These are phyloP conservation scores for Hirtodrosophila alboralis DNA, from an alignment of 2,888 invertebrate species.

Conservation along the genomic window DNA sequence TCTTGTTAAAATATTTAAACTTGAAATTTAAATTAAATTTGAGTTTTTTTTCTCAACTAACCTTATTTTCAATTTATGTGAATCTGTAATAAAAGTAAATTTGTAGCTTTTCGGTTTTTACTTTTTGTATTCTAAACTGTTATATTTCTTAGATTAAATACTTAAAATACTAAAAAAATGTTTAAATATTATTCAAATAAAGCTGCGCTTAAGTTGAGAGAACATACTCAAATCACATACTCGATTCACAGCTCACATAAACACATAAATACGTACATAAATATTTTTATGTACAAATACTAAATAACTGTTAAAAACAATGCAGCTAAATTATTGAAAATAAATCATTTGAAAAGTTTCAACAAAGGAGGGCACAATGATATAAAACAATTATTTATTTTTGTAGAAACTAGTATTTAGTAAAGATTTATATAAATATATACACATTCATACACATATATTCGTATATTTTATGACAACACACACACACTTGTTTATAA, in stretches of 20 bases:
- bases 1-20: conserved; percentile 1
- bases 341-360: conserved; percentile 4
- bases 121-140: conserved; percentile 5
- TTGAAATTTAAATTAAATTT: background rate
- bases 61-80: background rate
- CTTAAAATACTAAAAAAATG: conserved; percentile 10
- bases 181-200: conserved; percentile 20
- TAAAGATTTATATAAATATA: conserved; percentile 9
- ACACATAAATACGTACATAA: background rate
- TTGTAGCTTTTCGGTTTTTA: background rate
- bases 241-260: conserved; percentile 14
- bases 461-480: conserved; percentile 12
- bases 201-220: conserved; percentile 56
- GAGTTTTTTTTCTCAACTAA: too few relatives aligned
- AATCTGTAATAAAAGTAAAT: background rate
- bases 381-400: background rate
- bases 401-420: conserved; percentile 5
- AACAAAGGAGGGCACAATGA: conserved; percentile 20
- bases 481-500: conserved; percentile 21
- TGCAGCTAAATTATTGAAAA: conserved; percentile 9
- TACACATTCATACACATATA: conserved; percentile 10
- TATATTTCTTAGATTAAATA: conserved; percentile 13
- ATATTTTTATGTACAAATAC: conserved; percentile 11
- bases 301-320: conserved; percentile 10
- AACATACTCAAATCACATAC: conserved; percentile 23